Evolutionary conservation across 2,113 vertebrate species (phyloP).

Genomic region (Columba livia): DNA sequence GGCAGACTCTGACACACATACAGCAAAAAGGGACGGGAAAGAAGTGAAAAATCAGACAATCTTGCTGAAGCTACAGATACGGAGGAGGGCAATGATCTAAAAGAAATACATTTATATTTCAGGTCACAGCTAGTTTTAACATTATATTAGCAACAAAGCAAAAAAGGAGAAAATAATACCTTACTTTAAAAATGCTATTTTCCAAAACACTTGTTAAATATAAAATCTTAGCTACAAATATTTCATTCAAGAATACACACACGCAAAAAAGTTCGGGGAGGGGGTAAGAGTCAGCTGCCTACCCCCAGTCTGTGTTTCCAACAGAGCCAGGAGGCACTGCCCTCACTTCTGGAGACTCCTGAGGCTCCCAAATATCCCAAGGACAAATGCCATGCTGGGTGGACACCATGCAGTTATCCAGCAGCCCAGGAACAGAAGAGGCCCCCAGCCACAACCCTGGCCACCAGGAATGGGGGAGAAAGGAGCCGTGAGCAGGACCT

Average conservation of each 20-base stretch:
- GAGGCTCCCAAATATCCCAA: neutral
- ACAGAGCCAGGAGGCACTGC: neutral
- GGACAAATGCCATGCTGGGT: rapidly evolving
- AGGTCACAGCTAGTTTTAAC: neutral
- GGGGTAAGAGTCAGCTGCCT: neutral
- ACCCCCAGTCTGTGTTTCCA: neutral
- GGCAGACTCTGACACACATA: neutral
- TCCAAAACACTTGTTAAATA: neutral
- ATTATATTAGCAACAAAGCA: neutral
- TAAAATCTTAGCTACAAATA: neutral
- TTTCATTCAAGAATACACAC: neutral
- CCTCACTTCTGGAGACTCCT: neutral
- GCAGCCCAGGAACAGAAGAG: neutral
- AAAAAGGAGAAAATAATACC: neutral
- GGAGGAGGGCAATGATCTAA: neutral
- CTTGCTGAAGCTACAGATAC: neutral
- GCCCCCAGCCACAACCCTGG: neutral
- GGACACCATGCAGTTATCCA: neutral
- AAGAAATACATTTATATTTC: neutral
- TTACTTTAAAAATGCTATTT: neutral
- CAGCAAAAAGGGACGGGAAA: neutral
- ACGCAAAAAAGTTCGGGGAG: rapidly evolving
- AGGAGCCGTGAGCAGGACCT: rapidly evolving
- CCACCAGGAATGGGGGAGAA: neutral
- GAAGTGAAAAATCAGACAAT: neutral